Evolutionary conservation across 2,113 vertebrate genomes (phyloP).

Genomic region (Nipponia nippon): DNA sequence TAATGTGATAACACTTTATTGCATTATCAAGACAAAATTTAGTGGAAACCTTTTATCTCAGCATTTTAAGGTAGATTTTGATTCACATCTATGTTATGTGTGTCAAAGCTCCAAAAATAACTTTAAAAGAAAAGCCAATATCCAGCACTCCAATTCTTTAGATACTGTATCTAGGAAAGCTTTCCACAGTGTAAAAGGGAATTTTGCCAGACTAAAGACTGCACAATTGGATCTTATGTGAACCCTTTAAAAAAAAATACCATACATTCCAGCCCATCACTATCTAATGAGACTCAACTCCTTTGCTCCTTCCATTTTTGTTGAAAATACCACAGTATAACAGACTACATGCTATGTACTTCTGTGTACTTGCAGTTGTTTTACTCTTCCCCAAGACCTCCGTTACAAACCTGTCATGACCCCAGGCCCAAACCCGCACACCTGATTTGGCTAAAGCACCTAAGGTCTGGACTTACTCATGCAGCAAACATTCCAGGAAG

Average conservation of each 20-base stretch:
- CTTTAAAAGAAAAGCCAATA: not conserved
- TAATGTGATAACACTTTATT: constrained; percentile 12
- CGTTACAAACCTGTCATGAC: not conserved
- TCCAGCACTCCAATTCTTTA: not conserved
- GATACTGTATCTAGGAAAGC: not conserved
- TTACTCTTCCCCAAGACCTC: not conserved
- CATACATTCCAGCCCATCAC: not conserved
- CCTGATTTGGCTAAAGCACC: not conserved
- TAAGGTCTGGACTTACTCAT: not conserved
- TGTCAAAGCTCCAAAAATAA: not conserved
- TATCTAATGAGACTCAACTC: not conserved
- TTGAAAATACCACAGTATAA: not conserved
- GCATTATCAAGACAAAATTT: constrained; percentile 32
- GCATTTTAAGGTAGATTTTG: not conserved
- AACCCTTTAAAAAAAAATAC: not conserved
- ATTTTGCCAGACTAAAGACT: not conserved
- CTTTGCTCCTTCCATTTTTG: not conserved
- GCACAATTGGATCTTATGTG: not conserved
- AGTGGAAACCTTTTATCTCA: constrained; percentile 18
- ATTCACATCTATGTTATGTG: not conserved
- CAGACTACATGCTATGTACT: not conserved
- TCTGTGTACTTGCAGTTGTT: not conserved
- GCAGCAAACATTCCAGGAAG: not conserved
- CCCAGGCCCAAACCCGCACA: not conserved
- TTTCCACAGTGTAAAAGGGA: not conserved